Conservation (phyloP, 2,797 vertebrate species). For the Lagorchestes hirsutus region DNA sequence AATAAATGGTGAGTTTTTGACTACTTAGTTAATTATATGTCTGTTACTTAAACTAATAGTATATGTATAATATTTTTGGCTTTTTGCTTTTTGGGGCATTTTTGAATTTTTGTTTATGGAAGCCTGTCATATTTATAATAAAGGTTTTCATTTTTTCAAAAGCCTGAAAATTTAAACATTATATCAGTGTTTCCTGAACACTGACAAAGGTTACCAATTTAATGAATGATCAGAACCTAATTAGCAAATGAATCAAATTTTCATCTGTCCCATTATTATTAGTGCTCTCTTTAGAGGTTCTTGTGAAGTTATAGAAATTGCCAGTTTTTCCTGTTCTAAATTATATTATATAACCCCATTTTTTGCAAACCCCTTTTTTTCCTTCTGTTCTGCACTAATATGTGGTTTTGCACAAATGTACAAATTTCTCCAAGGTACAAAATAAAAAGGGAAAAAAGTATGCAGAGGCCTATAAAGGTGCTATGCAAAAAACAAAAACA, state of each 20-base stretch:
- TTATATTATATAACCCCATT: slow-evolving; percentile 28
- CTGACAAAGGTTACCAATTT: background rate
- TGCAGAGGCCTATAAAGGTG: background rate
- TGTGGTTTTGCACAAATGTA: background rate
- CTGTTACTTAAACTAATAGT: background rate
- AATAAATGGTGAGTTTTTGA: background rate
- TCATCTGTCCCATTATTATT: background rate
- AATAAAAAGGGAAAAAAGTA: background rate
- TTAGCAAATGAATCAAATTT: slow-evolving; percentile 33
- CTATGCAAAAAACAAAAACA: slow-evolving; percentile 9
- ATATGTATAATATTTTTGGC: background rate
- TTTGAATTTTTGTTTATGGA: background rate
- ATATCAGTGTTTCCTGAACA: background rate
- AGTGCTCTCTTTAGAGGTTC: slow-evolving; percentile 29
- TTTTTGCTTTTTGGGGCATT: background rate
- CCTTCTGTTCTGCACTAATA: slow-evolving; percentile 35
- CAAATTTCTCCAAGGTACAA: slow-evolving; percentile 26
- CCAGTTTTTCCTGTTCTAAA: background rate
- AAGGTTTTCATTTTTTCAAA: background rate
- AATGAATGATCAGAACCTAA: slow-evolving; percentile 2
- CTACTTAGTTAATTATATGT: background rate
- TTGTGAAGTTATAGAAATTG: slow-evolving; percentile 35
- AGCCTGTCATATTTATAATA: background rate
- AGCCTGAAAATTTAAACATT: slow-evolving; percentile 45
- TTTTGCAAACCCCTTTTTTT: slow-evolving; percentile 1